Conservation (phyloP, 2,797 vertebrate genomes). For the Spondyliosoma cantharus region DNA sequence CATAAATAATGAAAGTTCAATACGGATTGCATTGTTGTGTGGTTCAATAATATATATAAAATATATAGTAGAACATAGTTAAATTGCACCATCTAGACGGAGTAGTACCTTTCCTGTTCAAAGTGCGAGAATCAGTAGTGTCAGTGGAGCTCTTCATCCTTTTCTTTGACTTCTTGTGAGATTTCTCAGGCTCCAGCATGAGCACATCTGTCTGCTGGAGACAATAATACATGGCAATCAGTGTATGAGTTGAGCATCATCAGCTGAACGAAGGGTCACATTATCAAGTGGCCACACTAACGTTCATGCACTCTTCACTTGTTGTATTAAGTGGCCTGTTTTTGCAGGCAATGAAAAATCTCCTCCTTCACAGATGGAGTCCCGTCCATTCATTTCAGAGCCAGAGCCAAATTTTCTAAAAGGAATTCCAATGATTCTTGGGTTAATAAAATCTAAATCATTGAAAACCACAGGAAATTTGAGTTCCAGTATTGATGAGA, state of each 20-base stretch:
- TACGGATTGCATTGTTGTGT: neutral
- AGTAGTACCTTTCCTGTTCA: conserved; percentile 82
- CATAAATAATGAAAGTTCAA: neutral
- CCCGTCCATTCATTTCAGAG: neutral
- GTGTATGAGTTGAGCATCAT: neutral
- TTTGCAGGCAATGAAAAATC: neutral
- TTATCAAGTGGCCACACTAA: neutral
- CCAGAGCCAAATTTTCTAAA: neutral
- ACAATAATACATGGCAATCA: neutral
- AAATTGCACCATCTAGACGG: neutral
- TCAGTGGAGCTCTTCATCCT: conserved; percentile 73
- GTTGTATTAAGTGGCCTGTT: neutral
- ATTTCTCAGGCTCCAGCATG: conserved; percentile 82
- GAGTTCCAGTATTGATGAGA: too few species aligned
- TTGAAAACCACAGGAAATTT: too few species aligned
- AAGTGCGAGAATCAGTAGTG: conserved; percentile 73
- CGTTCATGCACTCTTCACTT: neutral
- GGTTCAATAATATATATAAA: neutral
- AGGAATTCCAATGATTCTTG: too few species aligned
- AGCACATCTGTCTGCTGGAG: conserved; percentile 79
- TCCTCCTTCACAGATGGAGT: neutral
- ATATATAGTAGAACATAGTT: neutral
- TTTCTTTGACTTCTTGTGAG: conserved; percentile 75
- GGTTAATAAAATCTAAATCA: too few species aligned
- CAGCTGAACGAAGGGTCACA: neutral